These are phyloP conservation scores for Raja brachyura DNA, from an alignment of 2,113 vertebrate genomes.

Conservation along the genomic window DNA sequence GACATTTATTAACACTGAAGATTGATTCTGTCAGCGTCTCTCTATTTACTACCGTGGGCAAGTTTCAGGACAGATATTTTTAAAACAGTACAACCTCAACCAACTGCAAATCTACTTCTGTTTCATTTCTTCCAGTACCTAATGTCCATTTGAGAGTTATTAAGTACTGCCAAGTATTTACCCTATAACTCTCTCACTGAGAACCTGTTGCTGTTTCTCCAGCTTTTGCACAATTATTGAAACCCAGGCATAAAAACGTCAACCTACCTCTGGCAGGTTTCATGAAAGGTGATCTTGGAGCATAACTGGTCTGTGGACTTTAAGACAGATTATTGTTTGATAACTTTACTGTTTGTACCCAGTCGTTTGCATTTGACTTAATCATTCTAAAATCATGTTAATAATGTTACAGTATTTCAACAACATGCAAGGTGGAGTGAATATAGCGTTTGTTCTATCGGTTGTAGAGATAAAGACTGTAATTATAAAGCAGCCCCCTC, in stretches of 20 bases:
- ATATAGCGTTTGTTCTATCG: not conserved
- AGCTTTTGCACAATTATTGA: not conserved
- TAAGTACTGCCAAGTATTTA: slow-evolving; percentile 26
- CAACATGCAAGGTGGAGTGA: not conserved
- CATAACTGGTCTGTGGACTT: not conserved
- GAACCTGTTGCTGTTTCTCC: not conserved
- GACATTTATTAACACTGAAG: slow-evolving; percentile 77
- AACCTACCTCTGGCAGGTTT: not conserved
- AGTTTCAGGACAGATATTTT: slow-evolving; percentile 58
- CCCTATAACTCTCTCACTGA: not conserved
- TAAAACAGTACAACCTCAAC: slow-evolving; percentile 44
- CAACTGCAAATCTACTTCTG: slow-evolving; percentile 21
- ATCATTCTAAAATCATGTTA: slow-evolving; percentile 15
- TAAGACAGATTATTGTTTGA: not conserved
- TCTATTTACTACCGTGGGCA: slow-evolving; percentile 49
- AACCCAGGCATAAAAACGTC: not conserved
- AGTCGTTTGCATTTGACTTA: not conserved
- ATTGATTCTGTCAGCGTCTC: slow-evolving; percentile 44
- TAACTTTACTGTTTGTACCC: not conserved
- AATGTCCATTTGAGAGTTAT: slow-evolving; percentile 9
- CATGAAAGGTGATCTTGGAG: not conserved
- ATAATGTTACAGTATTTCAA: slow-evolving; percentile 22
- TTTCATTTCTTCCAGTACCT: not conserved
- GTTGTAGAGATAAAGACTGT: not conserved
- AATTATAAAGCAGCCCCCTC: not conserved